A percentile compares a stretch with the other conserved stretches of the same genome.
These are phyloP conservation scores for Globicephala melas DNA, from an alignment of 2,113 vertebrate species.

Conservation along the genomic window DNA sequence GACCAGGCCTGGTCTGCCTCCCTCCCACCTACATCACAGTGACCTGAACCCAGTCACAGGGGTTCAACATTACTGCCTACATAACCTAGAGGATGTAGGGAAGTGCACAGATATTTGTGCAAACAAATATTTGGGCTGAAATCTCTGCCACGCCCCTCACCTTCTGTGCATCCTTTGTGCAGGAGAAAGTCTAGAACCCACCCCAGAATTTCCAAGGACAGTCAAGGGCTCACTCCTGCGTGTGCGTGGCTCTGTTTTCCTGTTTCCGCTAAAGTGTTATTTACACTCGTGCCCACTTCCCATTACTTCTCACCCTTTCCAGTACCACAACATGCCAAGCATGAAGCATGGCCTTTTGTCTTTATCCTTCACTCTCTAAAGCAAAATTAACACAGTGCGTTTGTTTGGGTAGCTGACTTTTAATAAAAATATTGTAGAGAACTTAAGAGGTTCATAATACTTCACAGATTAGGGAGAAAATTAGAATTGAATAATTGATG, in stretches of 20 bases:
- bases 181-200: not conserved
- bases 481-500: not conserved
- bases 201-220: rapidly evolving
- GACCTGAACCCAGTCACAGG: not conserved
- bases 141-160: not conserved
- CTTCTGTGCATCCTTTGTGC: not conserved
- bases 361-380: not conserved
- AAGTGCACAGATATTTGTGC: not conserved
- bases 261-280: not conserved
- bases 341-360: not conserved
- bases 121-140: not conserved
- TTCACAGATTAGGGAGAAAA: not conserved
- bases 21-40: too few species aligned
- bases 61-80: too few species aligned
- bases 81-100: not conserved
- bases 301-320: not conserved
- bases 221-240: not conserved
- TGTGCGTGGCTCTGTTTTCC: not conserved
- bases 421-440: not conserved
- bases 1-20: not conserved
- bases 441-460: not conserved
- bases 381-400: not conserved
- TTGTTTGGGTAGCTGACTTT: not conserved
- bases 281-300: not conserved
- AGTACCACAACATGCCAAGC: not conserved